A percentile compares a stretch with the other conserved stretches of the same genome.
phyloP scores from a whole-genome alignment of 2,888 invertebrate genomes.

The Diachrysia chrysitis region DNA sequence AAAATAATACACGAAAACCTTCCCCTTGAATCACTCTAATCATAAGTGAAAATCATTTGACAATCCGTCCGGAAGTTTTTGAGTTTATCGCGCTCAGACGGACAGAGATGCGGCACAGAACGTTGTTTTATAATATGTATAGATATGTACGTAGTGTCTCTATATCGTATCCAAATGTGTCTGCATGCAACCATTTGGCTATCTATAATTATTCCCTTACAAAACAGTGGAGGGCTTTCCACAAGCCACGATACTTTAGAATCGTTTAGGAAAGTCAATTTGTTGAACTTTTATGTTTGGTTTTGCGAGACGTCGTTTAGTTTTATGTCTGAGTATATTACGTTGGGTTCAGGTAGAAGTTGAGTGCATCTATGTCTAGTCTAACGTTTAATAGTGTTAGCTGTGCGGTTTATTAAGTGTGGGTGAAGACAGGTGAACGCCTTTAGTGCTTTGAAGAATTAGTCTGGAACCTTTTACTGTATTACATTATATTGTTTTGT shows the following conservation, averaged over 20 bases:
- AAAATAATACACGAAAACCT: too few relatives aligned
- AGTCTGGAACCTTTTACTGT: not conserved
- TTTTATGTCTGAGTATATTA: conserved; percentile 17
- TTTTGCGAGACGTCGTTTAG: conserved; percentile 36
- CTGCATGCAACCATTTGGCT: not conserved
- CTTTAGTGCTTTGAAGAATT: not conserved
- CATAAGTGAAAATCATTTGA: too few relatives aligned
- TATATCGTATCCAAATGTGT: not conserved
- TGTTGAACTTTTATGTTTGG: conserved; percentile 17
- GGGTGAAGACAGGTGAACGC: conserved; percentile 1
- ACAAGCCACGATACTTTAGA: not conserved
- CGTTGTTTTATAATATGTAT: too few relatives aligned
- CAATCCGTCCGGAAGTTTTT: too few relatives aligned
- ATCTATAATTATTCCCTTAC: not conserved
- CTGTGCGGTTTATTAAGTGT: not conserved
- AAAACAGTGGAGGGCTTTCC: not conserved
- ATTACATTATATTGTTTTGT: not conserved
- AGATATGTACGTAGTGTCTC: too few relatives aligned
- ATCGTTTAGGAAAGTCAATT: conserved; percentile 15
- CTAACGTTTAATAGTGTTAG: not conserved
- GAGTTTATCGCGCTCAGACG: too few relatives aligned
- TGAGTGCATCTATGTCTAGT: not conserved
- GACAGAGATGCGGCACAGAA: too few relatives aligned
- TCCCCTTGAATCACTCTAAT: too few relatives aligned
- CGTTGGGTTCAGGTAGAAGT: conserved; percentile 9